Conservation (phyloP, 2,888 invertebrate genomes). For the Polietes domitor region DNA sequence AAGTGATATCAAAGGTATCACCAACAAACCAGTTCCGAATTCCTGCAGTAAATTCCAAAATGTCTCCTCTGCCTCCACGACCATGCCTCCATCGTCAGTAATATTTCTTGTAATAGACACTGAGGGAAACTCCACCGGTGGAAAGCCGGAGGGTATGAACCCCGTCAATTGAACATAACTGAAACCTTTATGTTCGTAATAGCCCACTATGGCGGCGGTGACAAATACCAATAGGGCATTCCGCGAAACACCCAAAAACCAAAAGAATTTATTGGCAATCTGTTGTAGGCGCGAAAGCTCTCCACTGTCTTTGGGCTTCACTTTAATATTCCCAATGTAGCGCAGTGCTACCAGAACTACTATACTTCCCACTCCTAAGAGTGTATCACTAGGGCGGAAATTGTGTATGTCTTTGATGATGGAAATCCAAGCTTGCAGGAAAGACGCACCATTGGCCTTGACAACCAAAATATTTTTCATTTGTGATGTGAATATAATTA, state of each 20-base stretch:
- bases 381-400: constrained; percentile 87
- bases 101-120: constrained; percentile 82
- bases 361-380: constrained; percentile 88
- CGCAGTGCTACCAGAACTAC: constrained; percentile 87
- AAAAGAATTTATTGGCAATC: constrained; percentile 84
- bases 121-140: constrained; percentile 84
- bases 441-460: constrained; percentile 86
- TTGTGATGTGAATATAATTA: constrained; percentile 93
- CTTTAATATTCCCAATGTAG: constrained; percentile 85
- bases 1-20: constrained; percentile 91
- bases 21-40: constrained; percentile 90
- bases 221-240: constrained; percentile 90
- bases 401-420: constrained; percentile 86
- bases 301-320: constrained; percentile 82
- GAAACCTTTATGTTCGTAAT: constrained; percentile 82
- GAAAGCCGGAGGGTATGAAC: constrained; percentile 87
- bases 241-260: constrained; percentile 89
- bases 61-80: constrained; percentile 62
- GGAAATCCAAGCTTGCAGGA: constrained; percentile 89
- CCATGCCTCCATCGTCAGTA: constrained; percentile 57
- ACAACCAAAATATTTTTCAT: constrained; percentile 91
- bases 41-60: constrained; percentile 88
- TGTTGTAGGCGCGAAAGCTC: constrained; percentile 80
- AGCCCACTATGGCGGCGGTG: constrained; percentile 85
- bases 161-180: constrained; percentile 84